Evolutionary conservation across 2,888 invertebrate genomes (phyloP).

Genomic region (Chymomyza fuscimana): DNA sequence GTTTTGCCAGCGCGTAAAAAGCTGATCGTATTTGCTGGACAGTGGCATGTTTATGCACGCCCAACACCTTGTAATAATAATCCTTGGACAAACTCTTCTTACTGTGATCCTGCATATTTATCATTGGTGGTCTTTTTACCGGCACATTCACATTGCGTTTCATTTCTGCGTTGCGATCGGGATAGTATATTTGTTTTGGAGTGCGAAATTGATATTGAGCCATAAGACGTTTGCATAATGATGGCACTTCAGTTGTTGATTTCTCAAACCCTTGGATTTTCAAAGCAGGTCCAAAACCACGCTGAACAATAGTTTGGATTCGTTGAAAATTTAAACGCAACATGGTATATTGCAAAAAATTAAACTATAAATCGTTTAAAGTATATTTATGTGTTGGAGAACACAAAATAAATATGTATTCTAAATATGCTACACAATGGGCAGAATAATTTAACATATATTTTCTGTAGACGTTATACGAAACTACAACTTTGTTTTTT

Average conservation of each 20-base stretch:
- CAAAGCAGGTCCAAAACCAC: slow-evolving; percentile 4
- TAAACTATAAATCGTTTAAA: slow-evolving; percentile 5
- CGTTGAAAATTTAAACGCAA: slow-evolving; percentile 54
- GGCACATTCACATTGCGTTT: slow-evolving; percentile 47
- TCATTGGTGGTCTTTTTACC: slow-evolving; percentile 22
- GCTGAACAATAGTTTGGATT: slow-evolving; percentile 16
- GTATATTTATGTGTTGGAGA: not conserved
- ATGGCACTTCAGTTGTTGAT: not conserved
- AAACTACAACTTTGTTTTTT: slow-evolving; percentile 8
- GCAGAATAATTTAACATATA: no score
- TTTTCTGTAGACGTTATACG: slow-evolving; percentile 12
- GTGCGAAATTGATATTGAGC: slow-evolving; percentile 69
- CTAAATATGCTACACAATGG: no score
- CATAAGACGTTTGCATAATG: slow-evolving; percentile 34
- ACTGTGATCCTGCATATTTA: not conserved
- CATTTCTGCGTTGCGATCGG: slow-evolving; percentile 66
- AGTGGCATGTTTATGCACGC: slow-evolving; percentile 63
- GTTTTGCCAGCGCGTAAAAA: slow-evolving; percentile 77
- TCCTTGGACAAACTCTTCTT: slow-evolving; percentile 64
- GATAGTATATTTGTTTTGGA: slow-evolving; percentile 66
- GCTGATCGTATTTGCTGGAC: slow-evolving; percentile 75
- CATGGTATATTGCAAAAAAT: slow-evolving; percentile 32
- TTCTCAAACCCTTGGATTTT: not conserved
- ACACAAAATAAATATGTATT: no score
- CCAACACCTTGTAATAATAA: slow-evolving; percentile 76